Evolutionary conservation across 2,797 vertebrate species (phyloP).

Genomic region (Sternotherus odoratus): DNA sequence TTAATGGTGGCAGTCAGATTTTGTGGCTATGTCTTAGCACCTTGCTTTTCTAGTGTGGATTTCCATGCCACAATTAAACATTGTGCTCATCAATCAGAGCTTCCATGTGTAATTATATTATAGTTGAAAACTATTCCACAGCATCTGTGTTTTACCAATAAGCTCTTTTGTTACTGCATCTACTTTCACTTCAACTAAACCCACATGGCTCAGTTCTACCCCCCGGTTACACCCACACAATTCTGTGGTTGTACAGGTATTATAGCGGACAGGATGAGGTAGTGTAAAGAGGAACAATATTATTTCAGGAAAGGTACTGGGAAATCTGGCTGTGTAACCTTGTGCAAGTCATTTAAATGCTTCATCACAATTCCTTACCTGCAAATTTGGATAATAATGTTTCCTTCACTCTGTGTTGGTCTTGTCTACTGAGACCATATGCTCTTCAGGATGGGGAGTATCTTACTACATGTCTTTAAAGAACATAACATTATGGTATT

Average conservation of each 20-base stretch:
- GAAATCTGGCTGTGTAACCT: not conserved
- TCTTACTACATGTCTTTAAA: not conserved
- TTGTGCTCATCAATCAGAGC: not conserved
- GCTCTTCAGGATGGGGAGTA: not conserved
- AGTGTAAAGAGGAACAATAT: not conserved
- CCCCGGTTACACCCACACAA: not conserved
- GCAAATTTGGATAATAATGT: not conserved
- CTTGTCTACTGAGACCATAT: not conserved
- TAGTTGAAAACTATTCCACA: not conserved
- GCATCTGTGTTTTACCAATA: not conserved
- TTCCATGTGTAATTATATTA: not conserved
- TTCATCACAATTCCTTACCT: not conserved
- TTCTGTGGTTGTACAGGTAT: not conserved
- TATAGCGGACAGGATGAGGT: not conserved
- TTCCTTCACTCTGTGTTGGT: accelerated
- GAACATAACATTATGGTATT: accelerated
- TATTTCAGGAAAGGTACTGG: not conserved
- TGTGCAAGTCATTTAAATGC: not conserved
- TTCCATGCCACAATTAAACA: not conserved
- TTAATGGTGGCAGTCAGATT: not conserved
- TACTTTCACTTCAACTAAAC: not conserved
- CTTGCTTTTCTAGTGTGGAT: not conserved
- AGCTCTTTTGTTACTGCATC: not conserved
- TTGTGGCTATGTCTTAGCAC: not conserved
- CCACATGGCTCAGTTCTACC: not conserved